These are phyloP conservation scores for Eptatretus atami DNA, from an alignment of 2,797 vertebrate genomes.

Conservation along the genomic window DNA sequence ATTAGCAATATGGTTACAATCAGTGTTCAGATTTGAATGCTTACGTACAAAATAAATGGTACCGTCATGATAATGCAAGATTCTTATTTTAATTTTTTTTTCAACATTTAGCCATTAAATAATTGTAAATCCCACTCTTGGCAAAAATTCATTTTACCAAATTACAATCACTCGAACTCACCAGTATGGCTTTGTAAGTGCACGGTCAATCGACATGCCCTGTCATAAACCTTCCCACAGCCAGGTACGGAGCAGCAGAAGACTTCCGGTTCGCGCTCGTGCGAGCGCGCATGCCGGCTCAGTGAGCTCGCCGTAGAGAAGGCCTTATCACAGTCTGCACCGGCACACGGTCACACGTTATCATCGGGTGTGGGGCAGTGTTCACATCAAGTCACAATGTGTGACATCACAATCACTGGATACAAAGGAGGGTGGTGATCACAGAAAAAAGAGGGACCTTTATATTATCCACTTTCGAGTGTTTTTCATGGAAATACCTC, in stretches of 20 bases:
- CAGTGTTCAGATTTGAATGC: no score
- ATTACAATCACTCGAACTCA: constrained; percentile 12
- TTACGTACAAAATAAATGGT: no score
- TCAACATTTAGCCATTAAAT: no score
- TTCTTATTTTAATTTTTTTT: no score
- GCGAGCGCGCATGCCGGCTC: constrained; percentile 77
- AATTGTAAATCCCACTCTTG: no score
- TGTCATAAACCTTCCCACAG: constrained; percentile 80
- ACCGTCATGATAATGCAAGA: no score
- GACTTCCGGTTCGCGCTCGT: constrained; percentile 63
- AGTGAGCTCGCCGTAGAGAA: constrained; percentile 92
- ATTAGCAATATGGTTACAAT: no score
- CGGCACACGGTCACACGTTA: not conserved
- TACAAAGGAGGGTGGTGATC: not conserved
- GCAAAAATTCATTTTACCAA: no score
- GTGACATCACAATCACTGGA: not conserved
- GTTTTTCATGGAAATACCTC: not conserved
- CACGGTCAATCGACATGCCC: constrained; percentile 79
- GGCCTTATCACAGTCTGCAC: constrained; percentile 59
- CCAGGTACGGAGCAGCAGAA: constrained; percentile 64
- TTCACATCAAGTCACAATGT: not conserved
- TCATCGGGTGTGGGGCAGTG: not conserved
- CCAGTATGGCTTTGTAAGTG: constrained; percentile 86
- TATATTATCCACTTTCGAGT: no score
- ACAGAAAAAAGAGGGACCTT: no score